These are phyloP conservation scores for Polyergus mexicanus DNA, from an alignment of 1,140 invertebrate species.

Conservation along the genomic window DNA sequence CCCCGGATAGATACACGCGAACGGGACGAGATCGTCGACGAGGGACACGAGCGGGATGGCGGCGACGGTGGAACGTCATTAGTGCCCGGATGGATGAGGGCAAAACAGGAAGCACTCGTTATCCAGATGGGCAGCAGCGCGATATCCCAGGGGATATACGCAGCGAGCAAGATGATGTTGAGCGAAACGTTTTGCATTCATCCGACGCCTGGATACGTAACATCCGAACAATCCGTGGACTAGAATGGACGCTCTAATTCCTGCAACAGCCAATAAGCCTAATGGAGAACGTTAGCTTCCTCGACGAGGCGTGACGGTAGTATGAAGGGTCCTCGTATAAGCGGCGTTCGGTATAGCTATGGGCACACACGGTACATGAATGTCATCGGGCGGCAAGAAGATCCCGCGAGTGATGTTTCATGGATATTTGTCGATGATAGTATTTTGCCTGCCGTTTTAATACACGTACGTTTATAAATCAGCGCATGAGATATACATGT, in stretches of 20 bases:
- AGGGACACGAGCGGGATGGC: constrained; percentile 22
- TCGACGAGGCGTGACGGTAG: constrained; percentile 47
- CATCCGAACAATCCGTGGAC: constrained; percentile 69
- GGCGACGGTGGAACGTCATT: constrained; percentile 66
- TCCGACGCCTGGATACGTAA: constrained; percentile 59
- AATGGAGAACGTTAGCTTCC: constrained; percentile 74
- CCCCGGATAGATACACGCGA: constrained; percentile 59
- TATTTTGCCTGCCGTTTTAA: constrained; percentile 9
- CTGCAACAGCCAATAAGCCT: constrained; percentile 74
- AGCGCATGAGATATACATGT: background rate
- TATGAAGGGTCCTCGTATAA: constrained; percentile 25
- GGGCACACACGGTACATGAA: constrained; percentile 16
- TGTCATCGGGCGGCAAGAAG: constrained; percentile 34
- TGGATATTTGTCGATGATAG: background rate
- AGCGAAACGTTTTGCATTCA: constrained; percentile 75
- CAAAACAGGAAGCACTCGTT: constrained; percentile 77
- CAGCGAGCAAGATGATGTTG: constrained; percentile 61
- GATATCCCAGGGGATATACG: constrained; percentile 56
- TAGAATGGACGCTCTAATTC: constrained; percentile 55
- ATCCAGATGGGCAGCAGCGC: constrained; percentile 53
- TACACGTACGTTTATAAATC: background rate
- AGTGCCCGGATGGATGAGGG: constrained; percentile 76
- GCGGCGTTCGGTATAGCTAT: background rate
- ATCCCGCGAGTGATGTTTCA: background rate
- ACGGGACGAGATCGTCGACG: constrained; percentile 26